Evolutionary conservation across 2,113 vertebrate species (phyloP).

Genomic region (Syrmaticus mikado): DNA sequence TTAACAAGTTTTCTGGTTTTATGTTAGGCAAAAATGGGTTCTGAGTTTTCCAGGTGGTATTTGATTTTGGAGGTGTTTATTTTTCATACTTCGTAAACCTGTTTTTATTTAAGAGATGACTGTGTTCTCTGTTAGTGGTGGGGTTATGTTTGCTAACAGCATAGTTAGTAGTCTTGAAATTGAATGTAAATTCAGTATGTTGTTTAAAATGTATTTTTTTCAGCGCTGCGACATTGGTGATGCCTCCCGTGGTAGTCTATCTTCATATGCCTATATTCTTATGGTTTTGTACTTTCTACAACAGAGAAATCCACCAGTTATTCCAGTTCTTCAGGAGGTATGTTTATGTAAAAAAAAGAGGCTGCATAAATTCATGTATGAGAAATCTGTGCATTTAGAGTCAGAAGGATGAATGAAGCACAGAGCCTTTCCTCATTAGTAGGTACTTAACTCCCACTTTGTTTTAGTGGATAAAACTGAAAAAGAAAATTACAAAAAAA

Average conservation of each 20-base stretch:
- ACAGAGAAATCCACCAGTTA: slow-evolving; percentile 95
- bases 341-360: slow-evolving; percentile 1
- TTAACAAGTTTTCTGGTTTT: neutral
- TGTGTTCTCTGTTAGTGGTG: neutral
- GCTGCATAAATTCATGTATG: neutral
- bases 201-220: slow-evolving; percentile 42
- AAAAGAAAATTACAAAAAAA: neutral
- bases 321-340: slow-evolving; percentile 98
- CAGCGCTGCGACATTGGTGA: slow-evolving; percentile 99
- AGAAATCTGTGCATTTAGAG: neutral
- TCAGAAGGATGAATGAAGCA: neutral
- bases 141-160: neutral
- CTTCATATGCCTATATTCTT: slow-evolving; percentile 98
- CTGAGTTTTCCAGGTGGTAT: slow-evolving; percentile 25
- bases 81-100: slow-evolving; percentile 29
- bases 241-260: slow-evolving; percentile 97
- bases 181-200: neutral
- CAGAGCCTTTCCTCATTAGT: neutral
- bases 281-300: slow-evolving; percentile 99
- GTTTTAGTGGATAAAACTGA: neutral
- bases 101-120: slow-evolving; percentile 17
- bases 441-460: neutral
- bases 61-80: neutral
- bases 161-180: neutral
- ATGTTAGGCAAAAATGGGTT: neutral